Evolutionary conservation across 2,797 vertebrate genomes (phyloP), one percentile per base, ranked within the genome.

Genomic region (Mus spretus): DNA sequence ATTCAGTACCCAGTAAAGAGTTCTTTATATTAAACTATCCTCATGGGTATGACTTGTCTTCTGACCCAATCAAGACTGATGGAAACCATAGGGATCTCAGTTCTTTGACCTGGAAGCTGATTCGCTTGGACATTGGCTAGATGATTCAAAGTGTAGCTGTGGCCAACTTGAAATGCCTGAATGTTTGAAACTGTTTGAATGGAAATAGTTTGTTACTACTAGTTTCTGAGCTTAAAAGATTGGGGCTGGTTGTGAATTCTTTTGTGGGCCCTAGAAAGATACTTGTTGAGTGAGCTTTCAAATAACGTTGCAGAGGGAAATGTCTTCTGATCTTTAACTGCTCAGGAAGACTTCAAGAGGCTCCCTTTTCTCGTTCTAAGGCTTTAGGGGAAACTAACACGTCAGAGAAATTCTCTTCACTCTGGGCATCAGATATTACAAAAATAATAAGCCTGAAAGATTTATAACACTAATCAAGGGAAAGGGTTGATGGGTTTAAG

Each of bases 401-500:
- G 50, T 78, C 70, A 91, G 50, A 89, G 28, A 37, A 57, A 13
- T 55, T 80, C 67, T 95, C 90, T 96, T 90, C 50, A 83, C 86
- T 78, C 78, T n/a, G 72, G 80, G 37, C 50, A 91, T 93, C 93
- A 94, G 77, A 90, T 94, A 70, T 67, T 93, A 84, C 28, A 70
- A 55, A 94, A 97, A 70, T 75, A 90, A 78, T 59, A 67, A 72
- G 86, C 94, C 40, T 10, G 28, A 96, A 95, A 96, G 80, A 96
- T 96, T 93, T 96, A 93, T 84, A 85, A 53, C 44, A 77, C 85
- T 92, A 94, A 57, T 81, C 37, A 95, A 97, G 74, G 79, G 63
- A 0, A 91, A 94, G 83, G 57, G 86, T 89, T 92, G 95, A 93
- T 94, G 57, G 82, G 95, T 96, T 97, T 92, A 96, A 93, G 92